These are phyloP conservation scores for Hylaeus volcanicus DNA, from an alignment of 1,140 invertebrate species.

Conservation along the genomic window DNA sequence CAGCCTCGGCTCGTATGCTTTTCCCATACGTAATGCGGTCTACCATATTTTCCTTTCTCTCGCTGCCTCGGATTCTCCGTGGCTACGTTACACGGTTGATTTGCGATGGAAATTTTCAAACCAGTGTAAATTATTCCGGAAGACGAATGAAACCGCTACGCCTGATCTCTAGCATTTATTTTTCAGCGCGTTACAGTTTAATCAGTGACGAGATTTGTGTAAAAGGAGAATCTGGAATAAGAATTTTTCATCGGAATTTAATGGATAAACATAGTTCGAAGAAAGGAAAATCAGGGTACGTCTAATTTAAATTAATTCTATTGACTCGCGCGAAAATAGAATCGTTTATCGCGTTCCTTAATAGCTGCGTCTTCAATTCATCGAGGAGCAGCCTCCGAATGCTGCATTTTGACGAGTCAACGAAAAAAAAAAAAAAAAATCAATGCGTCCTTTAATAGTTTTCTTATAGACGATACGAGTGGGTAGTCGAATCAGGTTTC, in stretches of 20 bases:
- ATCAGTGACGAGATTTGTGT: too few species aligned
- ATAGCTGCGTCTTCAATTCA: conserved; percentile 31
- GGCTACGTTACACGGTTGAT: neutral
- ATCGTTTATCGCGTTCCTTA: conserved; percentile 14
- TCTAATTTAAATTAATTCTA: conserved; percentile 9
- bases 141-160: neutral
- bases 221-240: neutral
- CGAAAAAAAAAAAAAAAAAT: conserved; percentile 20
- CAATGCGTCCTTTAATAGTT: conserved; percentile 46
- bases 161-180: neutral
- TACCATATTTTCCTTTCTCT: neutral
- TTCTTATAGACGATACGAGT: conserved; percentile 34
- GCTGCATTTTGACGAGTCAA: conserved; percentile 13
- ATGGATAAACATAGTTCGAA: too few species aligned
- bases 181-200: too few species aligned
- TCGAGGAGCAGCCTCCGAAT: neutral
- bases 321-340: neutral
- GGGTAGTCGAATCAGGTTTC: neutral
- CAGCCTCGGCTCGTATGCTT: neutral
- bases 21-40: conserved; percentile 25
- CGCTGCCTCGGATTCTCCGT: neutral
- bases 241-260: too few species aligned
- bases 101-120: neutral
- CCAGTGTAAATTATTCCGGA: neutral
- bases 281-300: neutral